phyloP scores from a whole-genome alignment of 1,140 invertebrate species.

The Drosophila sucinea region DNA sequence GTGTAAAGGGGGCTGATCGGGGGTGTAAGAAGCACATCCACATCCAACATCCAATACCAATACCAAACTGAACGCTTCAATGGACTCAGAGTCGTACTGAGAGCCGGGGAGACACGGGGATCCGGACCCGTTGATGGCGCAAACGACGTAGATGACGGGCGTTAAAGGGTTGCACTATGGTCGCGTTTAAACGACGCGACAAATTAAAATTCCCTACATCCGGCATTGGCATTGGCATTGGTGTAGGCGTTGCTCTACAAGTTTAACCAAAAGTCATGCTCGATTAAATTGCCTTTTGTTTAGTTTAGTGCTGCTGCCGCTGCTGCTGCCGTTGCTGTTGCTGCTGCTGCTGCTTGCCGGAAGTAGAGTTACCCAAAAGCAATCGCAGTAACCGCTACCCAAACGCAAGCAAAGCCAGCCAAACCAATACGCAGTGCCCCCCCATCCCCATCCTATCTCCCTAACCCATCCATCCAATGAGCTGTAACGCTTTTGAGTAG shows the following conservation, averaged over 20 bases:
- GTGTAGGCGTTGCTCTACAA: constrained; percentile 80
- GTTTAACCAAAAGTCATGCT: constrained; percentile 82
- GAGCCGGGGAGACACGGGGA: too few species aligned
- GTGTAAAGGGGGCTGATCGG: background rate
- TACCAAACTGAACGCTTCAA: constrained; percentile 59
- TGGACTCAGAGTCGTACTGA: constrained; percentile 47
- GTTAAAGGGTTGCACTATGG: constrained; percentile 67
- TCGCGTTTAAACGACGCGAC: constrained; percentile 78
- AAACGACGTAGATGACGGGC: constrained; percentile 22
- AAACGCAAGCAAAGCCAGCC: too few species aligned
- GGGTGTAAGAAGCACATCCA: too few species aligned
- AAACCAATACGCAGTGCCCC: constrained; percentile 10
- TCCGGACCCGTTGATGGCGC: constrained; percentile 10
- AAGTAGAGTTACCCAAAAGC: constrained; percentile 75
- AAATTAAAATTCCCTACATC: constrained; percentile 82
- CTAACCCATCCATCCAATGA: constrained; percentile 25
- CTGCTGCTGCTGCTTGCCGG: constrained; percentile 35
- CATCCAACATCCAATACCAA: too few species aligned
- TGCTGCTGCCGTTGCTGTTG: background rate
- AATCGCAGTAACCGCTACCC: constrained; percentile 35
- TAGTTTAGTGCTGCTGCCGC: background rate
- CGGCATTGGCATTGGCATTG: constrained; percentile 38
- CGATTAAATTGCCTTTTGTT: constrained; percentile 79
- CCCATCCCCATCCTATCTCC: background rate
- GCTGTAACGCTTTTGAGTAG: constrained; percentile 64